Evolutionary conservation across 2,888 invertebrate genomes (phyloP).

Genomic region (Cheilosia soror): DNA sequence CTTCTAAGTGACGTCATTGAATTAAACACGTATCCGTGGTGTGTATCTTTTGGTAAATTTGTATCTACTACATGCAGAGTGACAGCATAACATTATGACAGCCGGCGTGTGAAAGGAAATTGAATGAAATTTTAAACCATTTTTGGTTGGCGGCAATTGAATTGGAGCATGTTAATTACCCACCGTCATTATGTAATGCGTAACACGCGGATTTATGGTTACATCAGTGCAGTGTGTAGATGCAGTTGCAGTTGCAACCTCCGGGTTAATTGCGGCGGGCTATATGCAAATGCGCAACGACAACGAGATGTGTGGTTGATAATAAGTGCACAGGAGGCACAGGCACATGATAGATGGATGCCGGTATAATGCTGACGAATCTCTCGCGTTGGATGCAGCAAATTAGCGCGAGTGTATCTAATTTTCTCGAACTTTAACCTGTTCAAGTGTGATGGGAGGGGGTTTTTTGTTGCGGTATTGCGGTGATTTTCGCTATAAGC

Average conservation of each 20-base stretch:
- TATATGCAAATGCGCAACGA: slow-evolving; percentile 12
- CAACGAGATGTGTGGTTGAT: slow-evolving; percentile 38
- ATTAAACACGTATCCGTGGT: slow-evolving; percentile 6
- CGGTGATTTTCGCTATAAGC: slow-evolving; percentile 36
- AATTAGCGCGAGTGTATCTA: slow-evolving; percentile 60
- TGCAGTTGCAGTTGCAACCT: slow-evolving; percentile 39
- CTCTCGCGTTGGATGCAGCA: slow-evolving; percentile 39
- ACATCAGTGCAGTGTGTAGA: slow-evolving; percentile 45
- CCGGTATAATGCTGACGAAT: neutral
- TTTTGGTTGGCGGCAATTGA: slow-evolving; percentile 19
- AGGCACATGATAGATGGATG: slow-evolving; percentile 31
- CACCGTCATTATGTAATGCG: slow-evolving; percentile 59
- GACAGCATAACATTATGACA: slow-evolving; percentile 43
- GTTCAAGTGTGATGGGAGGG: slow-evolving; percentile 13
- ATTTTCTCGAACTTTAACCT: slow-evolving; percentile 70
- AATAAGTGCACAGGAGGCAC: slow-evolving; percentile 30
- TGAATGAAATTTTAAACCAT: slow-evolving; percentile 44
- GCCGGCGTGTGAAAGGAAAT: slow-evolving; percentile 15
- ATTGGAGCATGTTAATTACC: slow-evolving; percentile 52
- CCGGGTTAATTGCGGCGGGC: slow-evolving; percentile 37
- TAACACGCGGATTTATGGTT: slow-evolving; percentile 49
- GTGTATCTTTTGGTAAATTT: slow-evolving; percentile 13
- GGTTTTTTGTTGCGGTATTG: slow-evolving; percentile 30
- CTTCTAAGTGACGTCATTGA: slow-evolving; percentile 52
- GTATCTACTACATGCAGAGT: slow-evolving; percentile 36